Conservation (phyloP, 2,113 vertebrate species). For the Coryphaenoides rupestris region DNA sequence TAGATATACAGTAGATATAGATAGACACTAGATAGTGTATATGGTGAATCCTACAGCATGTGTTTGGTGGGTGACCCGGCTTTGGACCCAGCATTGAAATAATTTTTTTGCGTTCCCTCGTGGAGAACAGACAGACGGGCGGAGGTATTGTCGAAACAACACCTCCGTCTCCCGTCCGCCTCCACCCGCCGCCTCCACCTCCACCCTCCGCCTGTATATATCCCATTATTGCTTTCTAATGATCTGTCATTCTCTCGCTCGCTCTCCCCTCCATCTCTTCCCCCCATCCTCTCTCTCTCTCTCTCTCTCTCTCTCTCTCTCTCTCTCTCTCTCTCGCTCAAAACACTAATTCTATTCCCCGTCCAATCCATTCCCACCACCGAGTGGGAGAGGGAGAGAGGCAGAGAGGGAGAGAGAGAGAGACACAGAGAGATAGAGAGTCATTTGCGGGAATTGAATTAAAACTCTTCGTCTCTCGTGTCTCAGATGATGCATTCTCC, state of each 20-base stretch:
- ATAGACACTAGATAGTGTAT: too few relatives aligned
- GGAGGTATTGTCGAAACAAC: too few relatives aligned
- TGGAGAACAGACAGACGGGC: too few relatives aligned
- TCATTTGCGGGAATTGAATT: slow-evolving; percentile 65
- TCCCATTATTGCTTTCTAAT: slow-evolving; percentile 29
- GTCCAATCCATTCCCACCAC: slow-evolving; percentile 40
- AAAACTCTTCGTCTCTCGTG: slow-evolving; percentile 51
- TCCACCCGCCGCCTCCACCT: too few relatives aligned
- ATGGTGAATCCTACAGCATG: too few relatives aligned
- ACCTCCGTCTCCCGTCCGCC: too few relatives aligned
- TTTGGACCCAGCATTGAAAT: too few relatives aligned
- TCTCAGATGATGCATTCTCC: slow-evolving; percentile 55
- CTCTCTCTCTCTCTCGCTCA: slow-evolving; percentile 22
- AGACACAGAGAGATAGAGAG: slow-evolving; percentile 51
- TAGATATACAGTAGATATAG: too few relatives aligned
- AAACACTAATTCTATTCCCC: slow-evolving; percentile 48
- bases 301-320: slow-evolving; percentile 16
- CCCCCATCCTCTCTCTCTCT: slow-evolving; percentile 3
- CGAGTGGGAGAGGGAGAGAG: background rate
- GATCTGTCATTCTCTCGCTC: slow-evolving; percentile 20
- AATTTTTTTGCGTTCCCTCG: too few relatives aligned
- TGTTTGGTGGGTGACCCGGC: too few relatives aligned
- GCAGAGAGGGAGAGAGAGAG: background rate
- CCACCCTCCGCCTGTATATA: too few relatives aligned
- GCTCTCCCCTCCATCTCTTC: slow-evolving; percentile 31